A percentile compares a stretch with the other conserved stretches of the same genome.
These are phyloP conservation scores for Limosa lapponica DNA, from an alignment of 2,797 vertebrate species.

Conservation along the genomic window DNA sequence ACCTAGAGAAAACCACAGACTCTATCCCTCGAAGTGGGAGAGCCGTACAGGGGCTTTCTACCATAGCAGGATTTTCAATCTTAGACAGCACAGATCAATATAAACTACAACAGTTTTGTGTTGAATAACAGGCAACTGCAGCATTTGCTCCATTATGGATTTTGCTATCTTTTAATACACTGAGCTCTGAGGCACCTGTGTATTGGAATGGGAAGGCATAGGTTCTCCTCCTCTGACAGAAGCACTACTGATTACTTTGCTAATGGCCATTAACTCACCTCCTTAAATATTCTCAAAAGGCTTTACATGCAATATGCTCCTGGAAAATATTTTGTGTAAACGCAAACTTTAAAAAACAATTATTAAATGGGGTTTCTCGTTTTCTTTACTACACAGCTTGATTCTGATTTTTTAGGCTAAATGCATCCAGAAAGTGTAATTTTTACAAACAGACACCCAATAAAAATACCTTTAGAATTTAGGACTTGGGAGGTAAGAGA, in stretches of 20 bases:
- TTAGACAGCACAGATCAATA: neutral
- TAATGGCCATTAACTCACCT: neutral
- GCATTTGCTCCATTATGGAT: neutral
- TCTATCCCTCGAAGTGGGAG: neutral
- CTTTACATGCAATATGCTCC: neutral
- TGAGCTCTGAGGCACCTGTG: neutral
- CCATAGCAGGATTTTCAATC: neutral
- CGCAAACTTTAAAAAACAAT: neutral
- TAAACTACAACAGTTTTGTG: neutral
- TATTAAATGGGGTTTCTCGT: accelerated
- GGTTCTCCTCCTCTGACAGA: neutral
- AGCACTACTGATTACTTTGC: neutral
- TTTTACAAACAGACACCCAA: neutral
- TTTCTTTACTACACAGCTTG: neutral
- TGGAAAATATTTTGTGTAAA: neutral
- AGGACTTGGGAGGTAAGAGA: neutral
- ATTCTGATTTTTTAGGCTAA: neutral
- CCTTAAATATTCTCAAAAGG: neutral
- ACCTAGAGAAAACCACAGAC: neutral
- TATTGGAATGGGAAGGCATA: neutral
- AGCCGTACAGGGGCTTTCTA: neutral
- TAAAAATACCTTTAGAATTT: neutral
- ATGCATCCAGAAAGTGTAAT: neutral
- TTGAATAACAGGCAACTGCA: neutral
- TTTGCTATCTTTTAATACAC: neutral